These are phyloP conservation scores for Oceanodroma leucorhoa DNA, from an alignment of 2,797 vertebrate genomes.

Conservation along the genomic window DNA sequence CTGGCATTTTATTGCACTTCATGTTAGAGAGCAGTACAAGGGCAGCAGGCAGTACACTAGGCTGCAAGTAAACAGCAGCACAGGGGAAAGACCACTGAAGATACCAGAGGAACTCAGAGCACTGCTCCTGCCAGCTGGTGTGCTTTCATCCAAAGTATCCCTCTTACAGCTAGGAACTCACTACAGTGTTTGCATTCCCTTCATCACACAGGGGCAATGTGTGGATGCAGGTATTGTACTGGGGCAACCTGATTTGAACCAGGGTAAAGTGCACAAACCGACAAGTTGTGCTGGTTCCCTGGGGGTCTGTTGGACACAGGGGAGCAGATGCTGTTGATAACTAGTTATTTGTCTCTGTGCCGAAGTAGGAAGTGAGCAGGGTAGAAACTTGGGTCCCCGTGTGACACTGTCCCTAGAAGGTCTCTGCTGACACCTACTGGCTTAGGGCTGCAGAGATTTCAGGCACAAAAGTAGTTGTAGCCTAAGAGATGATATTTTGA, in stretches of 20 bases:
- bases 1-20: neutral
- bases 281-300: neutral
- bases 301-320: no score
- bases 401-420: neutral
- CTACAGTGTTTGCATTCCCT: neutral
- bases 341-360: no score
- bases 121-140: neutral
- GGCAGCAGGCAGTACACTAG: neutral
- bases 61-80: neutral
- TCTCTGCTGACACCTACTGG: neutral
- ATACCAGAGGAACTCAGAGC: neutral
- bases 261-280: neutral
- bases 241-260: neutral
- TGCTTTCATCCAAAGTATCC: neutral
- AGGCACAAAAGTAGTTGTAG: neutral
- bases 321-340: neutral
- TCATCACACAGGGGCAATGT: rapidly evolving
- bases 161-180: neutral
- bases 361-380: neutral
- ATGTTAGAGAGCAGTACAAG: neutral
- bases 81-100: neutral
- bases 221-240: neutral
- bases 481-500: neutral
- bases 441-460: neutral
- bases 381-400: neutral